Conservation (phyloP, 2,113 vertebrate genomes). For the Eudyptes chrysolophus region DNA sequence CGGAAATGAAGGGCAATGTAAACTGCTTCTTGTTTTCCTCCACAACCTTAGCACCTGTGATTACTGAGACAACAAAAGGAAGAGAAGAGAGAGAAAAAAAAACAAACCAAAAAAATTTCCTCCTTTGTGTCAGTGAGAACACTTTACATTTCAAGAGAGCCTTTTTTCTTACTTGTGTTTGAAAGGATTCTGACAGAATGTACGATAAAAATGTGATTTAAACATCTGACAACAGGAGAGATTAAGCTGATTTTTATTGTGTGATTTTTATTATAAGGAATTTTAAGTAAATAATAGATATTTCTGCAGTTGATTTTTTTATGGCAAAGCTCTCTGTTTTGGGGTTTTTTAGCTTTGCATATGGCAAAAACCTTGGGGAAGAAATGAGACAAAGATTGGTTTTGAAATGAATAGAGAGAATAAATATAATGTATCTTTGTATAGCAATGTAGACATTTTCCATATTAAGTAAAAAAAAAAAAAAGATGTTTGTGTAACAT, state of each 20-base stretch:
- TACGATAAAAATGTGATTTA: background rate
- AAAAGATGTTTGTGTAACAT: background rate
- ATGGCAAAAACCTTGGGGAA: background rate
- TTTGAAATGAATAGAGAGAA: background rate
- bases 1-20: background rate
- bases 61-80: background rate
- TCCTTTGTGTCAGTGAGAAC: background rate
- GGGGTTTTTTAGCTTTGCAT: background rate
- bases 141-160: background rate
- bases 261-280: background rate
- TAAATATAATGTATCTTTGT: background rate
- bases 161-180: background rate
- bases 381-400: background rate
- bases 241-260: background rate
- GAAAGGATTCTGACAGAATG: background rate
- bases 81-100: background rate
- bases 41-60: background rate
- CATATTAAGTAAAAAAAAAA: background rate
- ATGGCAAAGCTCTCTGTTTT: background rate
- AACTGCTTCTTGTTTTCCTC: background rate
- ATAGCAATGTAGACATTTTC: background rate
- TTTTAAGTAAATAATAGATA: background rate
- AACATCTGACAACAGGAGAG: background rate
- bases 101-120: background rate
- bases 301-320: background rate